These are phyloP conservation scores for Drosophila insularis DNA, from an alignment of 1,140 invertebrate genomes.

Conservation along the genomic window DNA sequence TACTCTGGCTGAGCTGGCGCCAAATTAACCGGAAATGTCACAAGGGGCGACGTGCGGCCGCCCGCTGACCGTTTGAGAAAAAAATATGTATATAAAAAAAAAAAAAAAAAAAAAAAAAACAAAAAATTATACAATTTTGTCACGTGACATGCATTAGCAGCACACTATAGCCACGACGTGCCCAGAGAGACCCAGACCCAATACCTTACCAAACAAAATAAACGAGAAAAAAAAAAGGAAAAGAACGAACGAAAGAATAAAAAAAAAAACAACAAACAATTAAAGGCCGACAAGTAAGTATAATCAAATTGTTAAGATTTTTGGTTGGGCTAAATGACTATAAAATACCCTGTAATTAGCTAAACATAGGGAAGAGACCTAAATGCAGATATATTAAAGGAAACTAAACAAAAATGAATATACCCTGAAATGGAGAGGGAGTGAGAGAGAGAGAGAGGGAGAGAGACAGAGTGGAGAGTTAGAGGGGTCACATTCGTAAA, in stretches of 20 bases:
- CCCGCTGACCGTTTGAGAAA: slow-evolving; percentile 67
- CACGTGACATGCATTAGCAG: slow-evolving; percentile 79
- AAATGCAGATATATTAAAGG: neutral
- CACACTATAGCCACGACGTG: slow-evolving; percentile 38
- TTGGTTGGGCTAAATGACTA: slow-evolving; percentile 1
- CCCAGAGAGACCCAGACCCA: slow-evolving; percentile 35
- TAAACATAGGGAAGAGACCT: neutral
- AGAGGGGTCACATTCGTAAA: slow-evolving; percentile 23
- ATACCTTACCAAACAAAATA: slow-evolving; percentile 16
- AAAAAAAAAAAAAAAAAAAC: neutral
- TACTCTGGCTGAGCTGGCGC: slow-evolving; percentile 68
- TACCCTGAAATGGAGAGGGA: neutral
- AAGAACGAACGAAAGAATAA: slow-evolving; percentile 31
- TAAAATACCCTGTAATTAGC: slow-evolving; percentile 19
- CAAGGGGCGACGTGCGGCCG: slow-evolving; percentile 77
- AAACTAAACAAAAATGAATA: neutral
- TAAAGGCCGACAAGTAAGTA: slow-evolving; percentile 64
- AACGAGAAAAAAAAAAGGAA: slow-evolving; percentile 19
- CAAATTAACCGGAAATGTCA: slow-evolving; percentile 80
- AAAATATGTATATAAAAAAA: neutral
- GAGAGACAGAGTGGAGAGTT: no score
- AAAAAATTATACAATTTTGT: slow-evolving; percentile 81
- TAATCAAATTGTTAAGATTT: slow-evolving; percentile 37
- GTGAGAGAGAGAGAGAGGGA: no score
- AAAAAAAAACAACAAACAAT: slow-evolving; percentile 61